Evolutionary conservation across 2,113 vertebrate genomes (phyloP).

Genomic region (Albula glossodonta): DNA sequence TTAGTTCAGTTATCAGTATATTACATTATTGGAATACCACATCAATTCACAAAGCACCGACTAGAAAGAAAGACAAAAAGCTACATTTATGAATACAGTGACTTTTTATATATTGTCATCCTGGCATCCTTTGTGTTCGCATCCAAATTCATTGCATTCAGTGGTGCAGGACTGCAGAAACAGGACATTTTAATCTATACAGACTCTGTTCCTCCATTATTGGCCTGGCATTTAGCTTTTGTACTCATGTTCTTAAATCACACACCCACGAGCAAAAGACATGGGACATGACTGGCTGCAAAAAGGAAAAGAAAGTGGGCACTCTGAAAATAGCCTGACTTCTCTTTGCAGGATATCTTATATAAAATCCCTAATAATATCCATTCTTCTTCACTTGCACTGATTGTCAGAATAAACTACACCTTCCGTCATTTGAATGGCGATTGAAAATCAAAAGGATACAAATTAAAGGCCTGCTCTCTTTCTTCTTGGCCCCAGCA

Average conservation of each 20-base stretch:
- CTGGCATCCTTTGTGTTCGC: neutral
- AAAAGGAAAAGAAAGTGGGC: slow-evolving; percentile 30
- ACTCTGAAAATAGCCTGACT: slow-evolving; percentile 44
- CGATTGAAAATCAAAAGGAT: slow-evolving; percentile 68
- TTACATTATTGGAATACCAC: neutral
- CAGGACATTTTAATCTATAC: neutral
- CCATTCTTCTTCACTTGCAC: slow-evolving; percentile 53
- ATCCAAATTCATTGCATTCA: neutral
- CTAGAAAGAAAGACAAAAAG: neutral
- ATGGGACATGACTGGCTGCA: slow-evolving; percentile 20
- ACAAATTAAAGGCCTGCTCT: slow-evolving; percentile 67
- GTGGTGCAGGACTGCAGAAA: neutral
- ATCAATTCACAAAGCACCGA: neutral
- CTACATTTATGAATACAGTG: neutral
- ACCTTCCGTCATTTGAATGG: slow-evolving; percentile 68
- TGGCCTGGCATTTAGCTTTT: slow-evolving; percentile 3
- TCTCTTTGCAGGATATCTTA: slow-evolving; percentile 42
- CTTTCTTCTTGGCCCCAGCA: slow-evolving; percentile 60
- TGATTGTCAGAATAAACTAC: slow-evolving; percentile 71
- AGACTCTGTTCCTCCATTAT: neutral
- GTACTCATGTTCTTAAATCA: slow-evolving; percentile 16
- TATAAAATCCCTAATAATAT: slow-evolving; percentile 65
- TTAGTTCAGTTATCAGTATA: neutral
- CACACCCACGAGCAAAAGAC: neutral
- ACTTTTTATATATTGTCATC: neutral